Evolutionary conservation across 2,888 invertebrate species (phyloP).

Genomic region (Plebejus argus): DNA sequence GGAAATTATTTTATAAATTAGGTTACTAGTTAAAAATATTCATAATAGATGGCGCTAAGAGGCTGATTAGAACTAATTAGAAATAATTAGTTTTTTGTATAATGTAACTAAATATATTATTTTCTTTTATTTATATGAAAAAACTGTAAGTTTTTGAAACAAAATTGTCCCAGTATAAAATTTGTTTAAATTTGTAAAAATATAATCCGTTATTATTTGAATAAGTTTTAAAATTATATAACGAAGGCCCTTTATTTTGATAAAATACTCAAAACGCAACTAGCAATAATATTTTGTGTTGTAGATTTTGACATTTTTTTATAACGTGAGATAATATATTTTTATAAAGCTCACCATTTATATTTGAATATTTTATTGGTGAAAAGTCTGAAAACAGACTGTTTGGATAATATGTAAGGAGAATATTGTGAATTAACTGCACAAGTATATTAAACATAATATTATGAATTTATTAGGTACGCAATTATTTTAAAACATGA

Average conservation of each 20-base stretch:
- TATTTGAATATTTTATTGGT: no score
- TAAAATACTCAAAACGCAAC: not conserved
- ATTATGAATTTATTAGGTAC: no score
- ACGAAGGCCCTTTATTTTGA: not conserved
- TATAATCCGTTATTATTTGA: no score
- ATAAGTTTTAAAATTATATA: not conserved
- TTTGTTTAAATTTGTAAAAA: no score
- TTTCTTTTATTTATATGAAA: not conserved
- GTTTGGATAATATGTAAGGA: not conserved
- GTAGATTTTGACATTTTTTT: not conserved
- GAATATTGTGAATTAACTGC: no score
- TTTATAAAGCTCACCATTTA: not conserved
- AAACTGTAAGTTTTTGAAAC: not conserved
- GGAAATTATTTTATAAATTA: not conserved
- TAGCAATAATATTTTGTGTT: not conserved
- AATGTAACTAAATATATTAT: no score
- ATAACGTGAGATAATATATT: no score
- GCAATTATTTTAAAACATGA: not conserved
- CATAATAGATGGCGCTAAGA: slow-evolving; percentile 69
- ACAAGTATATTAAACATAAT: no score
- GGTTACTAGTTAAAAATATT: slow-evolving; percentile 45
- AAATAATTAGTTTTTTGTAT: not conserved
- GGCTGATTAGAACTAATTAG: slow-evolving; percentile 45
- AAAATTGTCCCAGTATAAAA: no score
- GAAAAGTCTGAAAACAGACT: no score